phyloP scores from a whole-genome alignment of 2,797 vertebrate species.

The Sebastes alutus region DNA sequence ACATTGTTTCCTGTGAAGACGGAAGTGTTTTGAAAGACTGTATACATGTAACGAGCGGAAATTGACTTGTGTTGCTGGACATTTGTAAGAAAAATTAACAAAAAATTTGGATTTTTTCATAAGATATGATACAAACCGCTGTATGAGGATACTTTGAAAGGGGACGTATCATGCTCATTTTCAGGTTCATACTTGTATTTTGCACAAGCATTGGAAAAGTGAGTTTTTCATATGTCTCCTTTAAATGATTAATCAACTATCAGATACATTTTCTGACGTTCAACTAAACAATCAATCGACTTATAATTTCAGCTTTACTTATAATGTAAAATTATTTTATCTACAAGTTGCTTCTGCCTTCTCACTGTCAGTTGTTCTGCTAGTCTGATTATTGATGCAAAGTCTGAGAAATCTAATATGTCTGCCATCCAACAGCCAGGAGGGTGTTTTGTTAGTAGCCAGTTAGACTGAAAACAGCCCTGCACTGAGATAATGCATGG shows the following conservation, averaged over 20 bases:
- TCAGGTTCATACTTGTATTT: no score
- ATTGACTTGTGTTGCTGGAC: no score
- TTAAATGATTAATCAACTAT: background rate
- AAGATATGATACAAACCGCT: no score
- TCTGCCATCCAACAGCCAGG: background rate
- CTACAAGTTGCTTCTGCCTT: background rate
- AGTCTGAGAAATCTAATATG: background rate
- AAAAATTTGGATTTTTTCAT: rapidly evolving
- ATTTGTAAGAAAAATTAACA: no score
- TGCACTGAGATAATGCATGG: background rate
- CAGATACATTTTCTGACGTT: background rate
- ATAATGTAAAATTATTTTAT: background rate
- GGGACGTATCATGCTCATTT: no score
- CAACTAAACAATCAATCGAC: background rate
- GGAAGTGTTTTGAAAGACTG: no score
- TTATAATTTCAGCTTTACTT: background rate
- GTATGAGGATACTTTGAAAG: no score
- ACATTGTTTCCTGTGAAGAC: no score
- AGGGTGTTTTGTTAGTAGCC: background rate
- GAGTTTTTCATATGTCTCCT: no score
- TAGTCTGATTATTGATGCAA: background rate
- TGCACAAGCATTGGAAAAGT: no score
- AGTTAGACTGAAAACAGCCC: background rate
- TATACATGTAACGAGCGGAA: no score
- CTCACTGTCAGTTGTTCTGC: background rate